A percentile compares a stretch with the other conserved stretches of the same genome.
These are phyloP conservation scores for Plodia interpunctella DNA, from an alignment of 1,140 invertebrate genomes.

Conservation along the genomic window DNA sequence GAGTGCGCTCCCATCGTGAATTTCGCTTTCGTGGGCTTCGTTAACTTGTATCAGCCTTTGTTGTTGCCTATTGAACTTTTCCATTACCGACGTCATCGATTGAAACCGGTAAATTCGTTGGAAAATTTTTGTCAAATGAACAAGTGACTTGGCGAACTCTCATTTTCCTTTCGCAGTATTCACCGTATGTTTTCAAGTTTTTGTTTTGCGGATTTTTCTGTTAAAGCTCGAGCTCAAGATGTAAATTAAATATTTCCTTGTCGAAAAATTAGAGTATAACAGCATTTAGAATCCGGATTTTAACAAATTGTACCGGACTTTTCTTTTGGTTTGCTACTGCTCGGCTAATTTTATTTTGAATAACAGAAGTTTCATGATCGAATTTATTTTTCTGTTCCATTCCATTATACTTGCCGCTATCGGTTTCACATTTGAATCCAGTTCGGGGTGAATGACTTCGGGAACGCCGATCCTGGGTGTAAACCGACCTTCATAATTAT, in stretches of 20 bases:
- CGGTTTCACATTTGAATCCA: conserved; percentile 23
- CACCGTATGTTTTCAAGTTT: conserved; percentile 43
- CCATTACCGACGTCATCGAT: conserved; percentile 67
- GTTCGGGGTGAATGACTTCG: conserved; percentile 6
- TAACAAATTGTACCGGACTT: conserved; percentile 57
- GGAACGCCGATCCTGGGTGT: not conserved
- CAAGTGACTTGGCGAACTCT: conserved; percentile 28
- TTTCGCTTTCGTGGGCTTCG: conserved; percentile 70
- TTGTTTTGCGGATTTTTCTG: conserved; percentile 45
- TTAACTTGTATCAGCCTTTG: conserved; percentile 71
- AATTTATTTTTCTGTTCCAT: conserved; percentile 17
- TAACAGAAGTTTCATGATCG: conserved; percentile 10
- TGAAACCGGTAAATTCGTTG: conserved; percentile 66
- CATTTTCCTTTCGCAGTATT: conserved; percentile 51
- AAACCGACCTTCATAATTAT: conserved; percentile 33
- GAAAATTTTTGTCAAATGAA: conserved; percentile 63
- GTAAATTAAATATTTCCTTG: conserved; percentile 63
- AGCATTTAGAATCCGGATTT: conserved; percentile 41
- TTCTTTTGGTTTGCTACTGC: conserved; percentile 26
- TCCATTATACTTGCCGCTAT: conserved; percentile 17
- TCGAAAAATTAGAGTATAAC: conserved; percentile 51
- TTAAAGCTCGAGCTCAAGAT: conserved; percentile 41
- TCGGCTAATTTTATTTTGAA: conserved; percentile 18
- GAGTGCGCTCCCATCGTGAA: conserved; percentile 61
- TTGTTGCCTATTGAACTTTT: conserved; percentile 74